Percentiles rank a stretch among this genome's conserved stretches.
phyloP scores from a whole-genome alignment of 1,140 invertebrate genomes.

The Patella vulgata region DNA sequence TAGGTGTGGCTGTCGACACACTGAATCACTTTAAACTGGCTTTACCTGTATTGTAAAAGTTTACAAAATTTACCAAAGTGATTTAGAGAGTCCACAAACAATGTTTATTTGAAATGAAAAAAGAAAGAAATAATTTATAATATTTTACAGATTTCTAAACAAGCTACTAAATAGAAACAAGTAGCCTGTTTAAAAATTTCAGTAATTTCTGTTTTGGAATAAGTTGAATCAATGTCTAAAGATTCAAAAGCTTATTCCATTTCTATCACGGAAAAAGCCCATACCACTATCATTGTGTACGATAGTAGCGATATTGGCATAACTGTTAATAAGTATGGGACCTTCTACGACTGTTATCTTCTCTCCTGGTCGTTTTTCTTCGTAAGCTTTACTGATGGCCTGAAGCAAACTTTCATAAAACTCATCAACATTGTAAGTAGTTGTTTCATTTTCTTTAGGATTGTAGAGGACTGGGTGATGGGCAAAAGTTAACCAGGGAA shows the following conservation, averaged over 20 bases:
- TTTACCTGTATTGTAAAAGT: no score
- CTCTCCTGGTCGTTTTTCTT: conserved; percentile 41
- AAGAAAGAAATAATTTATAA: no score
- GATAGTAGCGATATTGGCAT: conserved; percentile 79
- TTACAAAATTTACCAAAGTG: no score
- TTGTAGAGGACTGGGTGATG: conserved; percentile 85
- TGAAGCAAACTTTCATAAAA: conserved; percentile 61
- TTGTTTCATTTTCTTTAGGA: conserved; percentile 68
- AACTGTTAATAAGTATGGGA: conserved; percentile 82
- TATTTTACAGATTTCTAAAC: no score
- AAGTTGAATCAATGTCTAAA: no score
- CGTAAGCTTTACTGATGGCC: conserved; percentile 59
- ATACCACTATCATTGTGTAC: conserved; percentile 85
- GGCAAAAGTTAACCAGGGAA: conserved; percentile 81
- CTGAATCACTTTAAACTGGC: no score
- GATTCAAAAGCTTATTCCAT: conserved; percentile 87
- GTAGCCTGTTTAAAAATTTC: no score
- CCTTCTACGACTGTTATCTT: conserved; percentile 72
- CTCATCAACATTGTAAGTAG: conserved; percentile 64
- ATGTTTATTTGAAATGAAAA: no score
- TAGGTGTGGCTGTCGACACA: no score
- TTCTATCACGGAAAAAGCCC: conserved; percentile 86
- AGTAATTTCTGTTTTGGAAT: no score
- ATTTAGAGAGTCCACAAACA: no score
- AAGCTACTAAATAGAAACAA: no score